Conservation (phyloP, 2,797 vertebrate genomes). For the Eulemur rubriventer region DNA sequence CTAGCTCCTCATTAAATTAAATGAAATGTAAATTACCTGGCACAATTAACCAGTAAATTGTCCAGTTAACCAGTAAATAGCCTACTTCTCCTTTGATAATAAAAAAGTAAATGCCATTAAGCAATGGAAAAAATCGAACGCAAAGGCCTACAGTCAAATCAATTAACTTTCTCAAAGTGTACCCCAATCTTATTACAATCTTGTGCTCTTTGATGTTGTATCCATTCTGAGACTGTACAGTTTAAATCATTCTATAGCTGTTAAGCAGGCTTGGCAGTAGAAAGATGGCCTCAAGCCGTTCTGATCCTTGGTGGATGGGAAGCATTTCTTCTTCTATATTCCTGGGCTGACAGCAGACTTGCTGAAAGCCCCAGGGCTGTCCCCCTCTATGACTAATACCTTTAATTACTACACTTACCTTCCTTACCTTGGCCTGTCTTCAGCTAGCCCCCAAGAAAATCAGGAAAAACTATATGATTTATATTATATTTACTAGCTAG, state of each 20-base stretch:
- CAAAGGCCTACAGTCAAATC: neutral
- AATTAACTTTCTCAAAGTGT: neutral
- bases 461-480: neutral
- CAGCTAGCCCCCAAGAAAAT: neutral
- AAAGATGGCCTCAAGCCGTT: neutral
- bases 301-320: neutral
- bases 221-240: neutral
- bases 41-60: neutral
- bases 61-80: neutral
- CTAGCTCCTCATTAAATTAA: slow-evolving; percentile 25
- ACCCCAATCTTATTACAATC: neutral
- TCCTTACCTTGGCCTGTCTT: neutral
- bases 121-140: neutral
- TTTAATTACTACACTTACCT: neutral
- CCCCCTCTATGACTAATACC: neutral
- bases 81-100: neutral
- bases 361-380: neutral
- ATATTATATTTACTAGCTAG: neutral
- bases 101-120: slow-evolving; percentile 29
- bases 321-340: neutral
- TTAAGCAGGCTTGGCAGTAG: neutral
- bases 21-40: slow-evolving; percentile 25
- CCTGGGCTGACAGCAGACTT: neutral
- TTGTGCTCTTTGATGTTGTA: neutral
- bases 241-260: neutral